Conservation (phyloP, 2,888 invertebrate species). For the Drosophila prostipennis region DNA sequence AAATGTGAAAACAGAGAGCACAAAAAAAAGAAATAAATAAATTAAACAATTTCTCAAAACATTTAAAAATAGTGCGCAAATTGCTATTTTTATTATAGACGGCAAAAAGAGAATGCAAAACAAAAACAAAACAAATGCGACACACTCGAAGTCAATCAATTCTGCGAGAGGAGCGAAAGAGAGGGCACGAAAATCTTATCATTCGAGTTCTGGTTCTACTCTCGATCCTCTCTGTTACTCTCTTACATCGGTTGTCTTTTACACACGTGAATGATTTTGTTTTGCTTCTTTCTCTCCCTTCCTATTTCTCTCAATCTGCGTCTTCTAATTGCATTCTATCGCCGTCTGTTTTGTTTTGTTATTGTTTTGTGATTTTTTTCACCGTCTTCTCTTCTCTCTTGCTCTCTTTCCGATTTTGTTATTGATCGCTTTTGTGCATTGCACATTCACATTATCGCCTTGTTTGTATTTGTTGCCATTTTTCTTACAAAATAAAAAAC, state of each 20-base stretch:
- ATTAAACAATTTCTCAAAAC: slow-evolving; percentile 64
- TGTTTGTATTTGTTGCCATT: slow-evolving; percentile 78
- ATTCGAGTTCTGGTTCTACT: slow-evolving; percentile 19
- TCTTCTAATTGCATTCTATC: slow-evolving; percentile 70
- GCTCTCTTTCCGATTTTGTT: slow-evolving; percentile 39
- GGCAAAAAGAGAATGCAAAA: slow-evolving; percentile 42
- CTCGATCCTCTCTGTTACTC: slow-evolving; percentile 18
- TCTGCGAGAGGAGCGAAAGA: slow-evolving; percentile 35
- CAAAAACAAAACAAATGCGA: slow-evolving; percentile 51
- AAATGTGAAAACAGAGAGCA: slow-evolving; percentile 35
- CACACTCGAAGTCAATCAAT: slow-evolving; percentile 25
- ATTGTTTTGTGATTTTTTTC: slow-evolving; percentile 36
- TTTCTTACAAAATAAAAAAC: slow-evolving; percentile 51
- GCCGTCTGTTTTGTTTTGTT: slow-evolving; percentile 51
- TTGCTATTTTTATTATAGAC: slow-evolving; percentile 72
- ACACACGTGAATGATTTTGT: slow-evolving; percentile 63
- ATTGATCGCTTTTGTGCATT: slow-evolving; percentile 67
- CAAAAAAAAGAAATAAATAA: slow-evolving; percentile 28
- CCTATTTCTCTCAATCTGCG: slow-evolving; percentile 20
- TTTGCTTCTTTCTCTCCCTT: background rate
- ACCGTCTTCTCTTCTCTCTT: background rate
- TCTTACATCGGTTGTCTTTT: slow-evolving; percentile 54
- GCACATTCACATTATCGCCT: slow-evolving; percentile 74
- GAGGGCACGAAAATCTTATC: slow-evolving; percentile 49
- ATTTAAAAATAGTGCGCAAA: slow-evolving; percentile 82